Evolutionary conservation across 2,888 invertebrate species (phyloP).

Genomic region (Phaedon cochleariae): DNA sequence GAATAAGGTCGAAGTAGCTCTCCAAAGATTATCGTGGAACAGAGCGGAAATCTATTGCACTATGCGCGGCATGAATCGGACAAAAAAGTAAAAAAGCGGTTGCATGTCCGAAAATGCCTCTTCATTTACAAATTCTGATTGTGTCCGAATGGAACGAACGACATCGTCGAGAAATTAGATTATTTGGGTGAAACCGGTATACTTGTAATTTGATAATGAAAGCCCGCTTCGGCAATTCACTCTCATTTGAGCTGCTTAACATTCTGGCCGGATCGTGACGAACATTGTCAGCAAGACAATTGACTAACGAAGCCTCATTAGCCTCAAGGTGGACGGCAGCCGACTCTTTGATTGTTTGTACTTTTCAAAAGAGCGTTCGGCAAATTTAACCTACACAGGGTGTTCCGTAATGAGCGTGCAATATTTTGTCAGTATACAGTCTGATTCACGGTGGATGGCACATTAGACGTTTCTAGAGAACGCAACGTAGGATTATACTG

Average conservation of each 20-base stretch:
- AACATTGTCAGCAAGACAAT: constrained; percentile 57
- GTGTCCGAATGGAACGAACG: neutral
- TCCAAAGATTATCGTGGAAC: no score
- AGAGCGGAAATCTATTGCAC: no score
- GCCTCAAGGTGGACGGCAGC: constrained; percentile 54
- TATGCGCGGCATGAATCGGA: no score
- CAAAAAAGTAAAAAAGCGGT: no score
- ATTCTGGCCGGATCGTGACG: constrained; percentile 50
- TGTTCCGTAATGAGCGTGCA: no score
- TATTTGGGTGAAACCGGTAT: constrained; percentile 44
- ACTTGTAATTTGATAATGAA: constrained; percentile 48
- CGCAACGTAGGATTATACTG: no score
- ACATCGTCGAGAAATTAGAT: constrained; percentile 37
- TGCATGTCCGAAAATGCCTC: neutral
- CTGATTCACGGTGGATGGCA: no score
- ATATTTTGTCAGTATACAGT: no score
- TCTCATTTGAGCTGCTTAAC: constrained; percentile 47
- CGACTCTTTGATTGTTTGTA: constrained; percentile 46
- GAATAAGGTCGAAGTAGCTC: no score
- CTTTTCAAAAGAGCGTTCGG: constrained; percentile 51
- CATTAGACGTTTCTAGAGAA: no score
- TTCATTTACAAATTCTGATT: neutral
- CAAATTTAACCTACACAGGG: no score
- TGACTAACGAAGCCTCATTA: constrained; percentile 58
- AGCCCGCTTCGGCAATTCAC: constrained; percentile 44